Percentiles rank a stretch among this genome's conserved stretches.
Conservation (phyloP, 2,113 vertebrate genomes). For the Boulengeromyrus knoepffleri region DNA sequence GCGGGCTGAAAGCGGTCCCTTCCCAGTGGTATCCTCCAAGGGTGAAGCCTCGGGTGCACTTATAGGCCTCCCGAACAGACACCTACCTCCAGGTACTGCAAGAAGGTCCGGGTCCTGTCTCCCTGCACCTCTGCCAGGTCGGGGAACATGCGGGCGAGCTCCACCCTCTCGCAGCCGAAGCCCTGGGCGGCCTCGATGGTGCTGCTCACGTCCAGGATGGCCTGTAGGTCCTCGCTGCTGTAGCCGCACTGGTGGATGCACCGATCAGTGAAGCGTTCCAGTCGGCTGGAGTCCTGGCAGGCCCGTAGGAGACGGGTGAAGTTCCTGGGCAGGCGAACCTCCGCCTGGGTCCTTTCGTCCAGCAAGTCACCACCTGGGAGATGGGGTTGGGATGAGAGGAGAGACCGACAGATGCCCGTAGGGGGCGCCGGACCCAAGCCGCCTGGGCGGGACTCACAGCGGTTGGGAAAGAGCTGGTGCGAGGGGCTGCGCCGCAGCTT, state of each 20-base stretch:
- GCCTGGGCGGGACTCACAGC: conserved; percentile 52
- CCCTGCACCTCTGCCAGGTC: conserved; percentile 45
- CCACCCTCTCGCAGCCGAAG: conserved; percentile 59
- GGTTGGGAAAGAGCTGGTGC: conserved; percentile 48
- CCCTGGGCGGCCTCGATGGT: conserved; percentile 57
- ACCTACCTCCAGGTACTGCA: conserved; percentile 69
- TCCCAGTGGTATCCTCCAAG: not conserved
- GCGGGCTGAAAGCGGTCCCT: not conserved
- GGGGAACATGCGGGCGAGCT: conserved; percentile 51
- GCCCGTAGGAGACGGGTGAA: conserved; percentile 60
- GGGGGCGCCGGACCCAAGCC: not conserved
- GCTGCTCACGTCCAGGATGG: conserved; percentile 50
- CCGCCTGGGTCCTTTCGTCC: conserved; percentile 47
- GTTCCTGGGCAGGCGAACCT: conserved; percentile 59
- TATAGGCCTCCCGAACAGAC: not conserved
- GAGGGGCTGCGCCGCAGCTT: conserved; percentile 60
- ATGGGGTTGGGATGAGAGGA: not conserved
- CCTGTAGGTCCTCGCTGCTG: conserved; percentile 51
- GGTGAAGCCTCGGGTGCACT: not conserved
- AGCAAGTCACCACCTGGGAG: conserved; percentile 50
- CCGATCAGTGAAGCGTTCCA: conserved; percentile 39
- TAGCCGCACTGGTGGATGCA: conserved; percentile 51
- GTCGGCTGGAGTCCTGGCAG: conserved; percentile 29
- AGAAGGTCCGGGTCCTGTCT: conserved; percentile 51
- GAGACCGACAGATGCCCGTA: not conserved